Evolutionary conservation across 2,888 invertebrate genomes (phyloP).

Genomic region (Acronicta alni): DNA sequence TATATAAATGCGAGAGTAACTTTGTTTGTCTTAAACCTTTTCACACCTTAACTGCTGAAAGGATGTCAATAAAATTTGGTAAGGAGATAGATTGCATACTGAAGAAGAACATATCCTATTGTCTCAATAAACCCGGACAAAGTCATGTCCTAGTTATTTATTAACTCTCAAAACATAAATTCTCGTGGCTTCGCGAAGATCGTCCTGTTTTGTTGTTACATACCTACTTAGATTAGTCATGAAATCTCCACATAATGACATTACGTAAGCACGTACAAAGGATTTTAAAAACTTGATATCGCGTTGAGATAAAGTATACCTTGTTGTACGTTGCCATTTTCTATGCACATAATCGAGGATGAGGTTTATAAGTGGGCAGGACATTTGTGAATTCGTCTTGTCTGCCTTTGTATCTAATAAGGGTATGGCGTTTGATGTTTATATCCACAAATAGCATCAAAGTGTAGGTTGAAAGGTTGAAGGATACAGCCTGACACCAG

Average conservation of each 20-base stretch:
- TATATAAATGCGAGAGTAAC: no score
- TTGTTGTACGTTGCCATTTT: no score
- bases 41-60: no score
- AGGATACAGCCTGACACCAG: neutral
- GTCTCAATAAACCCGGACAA: no score
- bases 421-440: slow-evolving; percentile 5
- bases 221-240: slow-evolving; percentile 14
- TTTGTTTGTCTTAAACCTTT: no score
- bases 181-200: neutral
- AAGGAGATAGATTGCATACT: no score
- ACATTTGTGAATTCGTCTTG: slow-evolving; percentile 2
- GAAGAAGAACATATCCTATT: no score
- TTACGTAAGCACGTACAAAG: slow-evolving; percentile 24
- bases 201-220: slow-evolving; percentile 3
- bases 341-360: slow-evolving; percentile 10
- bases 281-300: slow-evolving; percentile 11
- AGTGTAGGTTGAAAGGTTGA: slow-evolving; percentile 20
- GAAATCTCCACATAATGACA: neutral
- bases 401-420: slow-evolving; percentile 7
- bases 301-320: no score
- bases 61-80: no score
- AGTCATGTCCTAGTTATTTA: no score
- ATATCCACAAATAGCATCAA: slow-evolving; percentile 12
- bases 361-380: slow-evolving; percentile 4
- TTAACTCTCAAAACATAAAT: no score